Conservation (phyloP, 1,140 invertebrate genomes). For the Chelonus insularis region DNA sequence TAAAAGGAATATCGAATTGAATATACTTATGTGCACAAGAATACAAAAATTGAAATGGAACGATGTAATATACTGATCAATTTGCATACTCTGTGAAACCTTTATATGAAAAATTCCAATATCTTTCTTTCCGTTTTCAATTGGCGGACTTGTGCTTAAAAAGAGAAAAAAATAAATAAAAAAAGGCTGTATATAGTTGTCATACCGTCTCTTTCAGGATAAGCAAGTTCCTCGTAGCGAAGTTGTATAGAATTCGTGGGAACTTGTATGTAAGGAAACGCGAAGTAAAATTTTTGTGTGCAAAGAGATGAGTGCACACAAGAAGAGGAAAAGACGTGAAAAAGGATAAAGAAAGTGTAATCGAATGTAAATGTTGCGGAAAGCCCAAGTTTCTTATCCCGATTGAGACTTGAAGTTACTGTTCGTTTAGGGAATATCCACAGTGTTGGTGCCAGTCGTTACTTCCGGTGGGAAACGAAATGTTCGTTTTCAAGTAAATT, state of each 20-base stretch:
- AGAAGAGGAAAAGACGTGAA: constrained; percentile 20
- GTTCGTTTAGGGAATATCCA: constrained; percentile 10
- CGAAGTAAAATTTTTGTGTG: constrained; percentile 7
- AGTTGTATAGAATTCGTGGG: constrained; percentile 23
- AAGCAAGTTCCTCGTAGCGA: constrained; percentile 41
- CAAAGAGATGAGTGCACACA: not conserved
- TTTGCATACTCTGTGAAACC: constrained; percentile 38
- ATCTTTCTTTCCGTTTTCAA: constrained; percentile 43
- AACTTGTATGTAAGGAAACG: not conserved
- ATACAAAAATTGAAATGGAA: constrained; percentile 6
- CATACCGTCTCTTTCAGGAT: constrained; percentile 25
- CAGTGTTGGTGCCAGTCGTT: constrained; percentile 27
- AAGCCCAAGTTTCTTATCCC: constrained; percentile 46
- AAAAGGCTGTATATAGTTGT: not conserved
- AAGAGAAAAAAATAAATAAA: not conserved
- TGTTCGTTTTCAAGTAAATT: constrained; percentile 6
- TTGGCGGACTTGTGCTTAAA: constrained; percentile 20
- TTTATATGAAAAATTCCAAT: constrained; percentile 36
- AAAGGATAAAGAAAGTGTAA: constrained; percentile 33
- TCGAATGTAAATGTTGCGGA: constrained; percentile 54
- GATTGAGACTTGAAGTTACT: constrained; percentile 32
- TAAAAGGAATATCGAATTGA: not conserved
- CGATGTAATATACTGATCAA: constrained; percentile 37
- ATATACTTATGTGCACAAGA: no score
- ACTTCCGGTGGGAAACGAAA: constrained; percentile 17